Conservation (phyloP, 2,888 invertebrate species). For the Amblyjoppa fuscipennis region DNA sequence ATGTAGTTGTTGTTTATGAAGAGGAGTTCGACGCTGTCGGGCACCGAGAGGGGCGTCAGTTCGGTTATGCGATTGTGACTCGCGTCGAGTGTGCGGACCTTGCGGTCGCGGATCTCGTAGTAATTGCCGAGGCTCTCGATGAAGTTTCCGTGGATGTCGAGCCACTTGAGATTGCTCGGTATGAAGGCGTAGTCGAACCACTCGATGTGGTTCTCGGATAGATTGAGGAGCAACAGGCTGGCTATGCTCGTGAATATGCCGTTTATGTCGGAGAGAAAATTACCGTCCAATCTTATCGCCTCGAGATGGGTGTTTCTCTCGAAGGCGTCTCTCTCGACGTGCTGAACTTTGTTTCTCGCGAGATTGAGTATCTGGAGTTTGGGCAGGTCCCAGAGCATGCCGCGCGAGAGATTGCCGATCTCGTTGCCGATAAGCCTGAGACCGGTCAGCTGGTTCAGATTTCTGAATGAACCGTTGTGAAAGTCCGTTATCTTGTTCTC, state of each 20-base stretch:
- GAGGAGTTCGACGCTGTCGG: conserved; percentile 94
- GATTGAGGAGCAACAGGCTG: conserved; percentile 94
- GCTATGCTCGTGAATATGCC: conserved; percentile 94
- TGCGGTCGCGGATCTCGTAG: conserved; percentile 89
- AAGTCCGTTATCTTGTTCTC: conserved; percentile 96
- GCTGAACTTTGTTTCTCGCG: conserved; percentile 95
- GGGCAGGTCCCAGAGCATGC: conserved; percentile 95
- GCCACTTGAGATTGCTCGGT: conserved; percentile 95
- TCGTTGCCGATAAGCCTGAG: conserved; percentile 96
- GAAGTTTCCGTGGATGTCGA: conserved; percentile 96
- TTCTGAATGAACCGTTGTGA: conserved; percentile 93
- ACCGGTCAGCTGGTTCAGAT: conserved; percentile 94
- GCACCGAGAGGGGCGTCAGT: conserved; percentile 93
- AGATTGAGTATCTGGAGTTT: conserved; percentile 94
- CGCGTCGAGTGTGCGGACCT: conserved; percentile 94
- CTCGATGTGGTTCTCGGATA: conserved; percentile 95
- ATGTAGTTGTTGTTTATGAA: conserved; percentile 96
- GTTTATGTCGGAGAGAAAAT: conserved; percentile 95
- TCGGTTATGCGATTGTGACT: conserved; percentile 95
- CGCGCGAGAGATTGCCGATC: conserved; percentile 93
- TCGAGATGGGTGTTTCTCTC: conserved; percentile 93
- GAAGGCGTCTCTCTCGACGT: conserved; percentile 94
- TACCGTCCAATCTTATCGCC: conserved; percentile 95
- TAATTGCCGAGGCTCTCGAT: conserved; percentile 95
- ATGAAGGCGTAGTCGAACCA: conserved; percentile 98